A percentile compares a stretch with the other conserved stretches of the same genome.
Evolutionary conservation across 2,888 invertebrate genomes (phyloP).

Genomic region (Callyntrura guangdongensis): DNA sequence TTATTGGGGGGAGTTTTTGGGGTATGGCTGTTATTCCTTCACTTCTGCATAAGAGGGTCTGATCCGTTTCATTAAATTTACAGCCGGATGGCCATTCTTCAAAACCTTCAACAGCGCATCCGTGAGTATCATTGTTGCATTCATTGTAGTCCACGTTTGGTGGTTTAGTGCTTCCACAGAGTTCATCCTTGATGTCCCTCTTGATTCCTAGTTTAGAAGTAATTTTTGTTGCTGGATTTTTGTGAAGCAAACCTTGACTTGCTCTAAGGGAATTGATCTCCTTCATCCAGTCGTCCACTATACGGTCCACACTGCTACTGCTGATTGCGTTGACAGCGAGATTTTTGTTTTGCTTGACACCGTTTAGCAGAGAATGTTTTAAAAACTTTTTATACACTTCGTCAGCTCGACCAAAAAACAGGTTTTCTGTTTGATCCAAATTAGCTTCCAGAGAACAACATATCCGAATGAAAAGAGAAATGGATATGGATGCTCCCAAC

Average conservation of each 20-base stretch:
- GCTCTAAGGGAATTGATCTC: not conserved
- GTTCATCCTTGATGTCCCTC: not conserved
- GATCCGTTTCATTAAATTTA: slow-evolving; percentile 1
- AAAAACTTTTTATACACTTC: slow-evolving; percentile 55
- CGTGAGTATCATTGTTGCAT: not conserved
- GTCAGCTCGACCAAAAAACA: slow-evolving; percentile 50
- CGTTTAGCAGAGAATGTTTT: not conserved
- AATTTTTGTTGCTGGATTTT: not conserved
- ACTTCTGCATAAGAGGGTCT: slow-evolving; percentile 55
- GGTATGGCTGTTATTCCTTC: slow-evolving; percentile 75
- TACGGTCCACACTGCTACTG: not conserved
- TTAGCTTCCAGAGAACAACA: slow-evolving; percentile 72
- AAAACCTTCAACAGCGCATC: not conserved
- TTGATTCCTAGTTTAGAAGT: not conserved
- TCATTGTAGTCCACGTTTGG: not conserved
- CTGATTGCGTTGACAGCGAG: too few relatives aligned
- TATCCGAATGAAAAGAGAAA: slow-evolving; percentile 81
- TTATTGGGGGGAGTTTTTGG: not conserved
- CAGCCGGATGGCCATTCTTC: slow-evolving; percentile 44
- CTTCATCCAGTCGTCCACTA: slow-evolving; percentile 11
- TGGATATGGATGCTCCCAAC: slow-evolving; percentile 81
- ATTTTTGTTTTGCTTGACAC: not conserved
- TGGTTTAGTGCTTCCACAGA: slow-evolving; percentile 52
- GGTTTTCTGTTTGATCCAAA: not conserved
- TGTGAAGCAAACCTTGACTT: too few relatives aligned